Evolutionary conservation across 2,888 invertebrate species (phyloP).

Genomic region (Chloromyia formosa): DNA sequence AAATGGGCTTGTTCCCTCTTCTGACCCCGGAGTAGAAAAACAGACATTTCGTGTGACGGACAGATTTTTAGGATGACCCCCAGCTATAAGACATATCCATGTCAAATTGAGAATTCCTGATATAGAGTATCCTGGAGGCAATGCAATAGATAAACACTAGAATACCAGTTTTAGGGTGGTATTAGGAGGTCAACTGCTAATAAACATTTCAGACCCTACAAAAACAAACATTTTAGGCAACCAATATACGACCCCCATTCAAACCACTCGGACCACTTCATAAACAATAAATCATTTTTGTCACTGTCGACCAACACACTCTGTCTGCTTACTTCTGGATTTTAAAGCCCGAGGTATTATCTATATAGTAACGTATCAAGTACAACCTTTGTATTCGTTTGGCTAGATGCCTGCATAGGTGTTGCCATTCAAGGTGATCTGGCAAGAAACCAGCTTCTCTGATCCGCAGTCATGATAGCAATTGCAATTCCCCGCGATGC

Average conservation of each 20-base stretch:
- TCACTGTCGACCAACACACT: slow-evolving; percentile 4
- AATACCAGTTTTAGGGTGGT: too few species aligned
- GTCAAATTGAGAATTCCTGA: too few species aligned
- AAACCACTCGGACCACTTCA: neutral
- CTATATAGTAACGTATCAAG: neutral
- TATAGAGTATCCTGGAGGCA: too few species aligned
- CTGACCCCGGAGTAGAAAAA: too few species aligned
- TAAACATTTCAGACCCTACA: too few species aligned
- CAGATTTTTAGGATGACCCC: too few species aligned
- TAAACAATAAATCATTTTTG: neutral
- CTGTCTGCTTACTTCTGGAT: neutral
- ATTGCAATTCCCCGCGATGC: slow-evolving; percentile 8
- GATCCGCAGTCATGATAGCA: neutral
- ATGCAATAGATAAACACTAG: too few species aligned
- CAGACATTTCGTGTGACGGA: too few species aligned
- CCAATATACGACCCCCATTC: neutral
- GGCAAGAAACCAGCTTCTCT: neutral
- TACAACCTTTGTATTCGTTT: neutral
- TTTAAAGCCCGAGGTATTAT: neutral
- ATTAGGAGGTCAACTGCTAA: too few species aligned
- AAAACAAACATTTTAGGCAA: too few species aligned
- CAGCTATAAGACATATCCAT: too few species aligned
- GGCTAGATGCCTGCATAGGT: neutral
- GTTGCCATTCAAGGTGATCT: slow-evolving; percentile 24
- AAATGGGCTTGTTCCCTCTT: too few species aligned